Conservation (phyloP, 1,140 invertebrate species). For the Drosophila suzukii region DNA sequence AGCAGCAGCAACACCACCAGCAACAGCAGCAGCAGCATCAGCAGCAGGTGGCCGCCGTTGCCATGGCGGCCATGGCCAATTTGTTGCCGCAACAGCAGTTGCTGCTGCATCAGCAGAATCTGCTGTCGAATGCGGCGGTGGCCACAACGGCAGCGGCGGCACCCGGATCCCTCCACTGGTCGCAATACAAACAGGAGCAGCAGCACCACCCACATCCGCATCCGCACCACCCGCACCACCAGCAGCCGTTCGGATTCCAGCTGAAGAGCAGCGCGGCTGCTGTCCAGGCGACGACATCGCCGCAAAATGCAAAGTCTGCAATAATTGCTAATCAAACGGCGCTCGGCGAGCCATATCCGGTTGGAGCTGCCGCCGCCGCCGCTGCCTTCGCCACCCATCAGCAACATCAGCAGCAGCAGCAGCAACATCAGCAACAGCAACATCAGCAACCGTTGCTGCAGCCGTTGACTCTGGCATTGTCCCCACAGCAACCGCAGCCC, state of each 20-base stretch:
- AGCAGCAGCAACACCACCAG: conserved; percentile 76
- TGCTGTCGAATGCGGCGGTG: conserved; percentile 72
- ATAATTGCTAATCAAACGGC: conserved; percentile 84
- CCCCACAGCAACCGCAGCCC: conserved; percentile 74
- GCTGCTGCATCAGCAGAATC: conserved; percentile 80
- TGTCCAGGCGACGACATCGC: conserved; percentile 74
- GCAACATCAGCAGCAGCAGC: conserved; percentile 80
- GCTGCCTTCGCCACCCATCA: conserved; percentile 46
- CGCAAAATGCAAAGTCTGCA: conserved; percentile 79
- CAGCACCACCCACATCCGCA: conserved; percentile 59
- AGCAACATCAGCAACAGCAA: conserved; percentile 73
- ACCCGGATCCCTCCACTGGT: conserved; percentile 69
- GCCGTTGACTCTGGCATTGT: conserved; percentile 75
- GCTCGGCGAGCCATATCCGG: conserved; percentile 57
- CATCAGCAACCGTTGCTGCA: conserved; percentile 71
- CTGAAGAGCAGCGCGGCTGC: conserved; percentile 74
- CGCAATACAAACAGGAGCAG: conserved; percentile 75
- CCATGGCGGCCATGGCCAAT: conserved; percentile 83
- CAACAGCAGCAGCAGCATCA: conserved; percentile 79
- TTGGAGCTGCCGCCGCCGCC: conserved; percentile 26
- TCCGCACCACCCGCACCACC: conserved; percentile 52
- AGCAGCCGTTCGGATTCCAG: conserved; percentile 72
- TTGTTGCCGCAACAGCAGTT: conserved; percentile 80
- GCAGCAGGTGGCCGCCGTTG: conserved; percentile 81
- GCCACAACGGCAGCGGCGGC: conserved; percentile 63